Conservation (phyloP, 2,888 invertebrate genomes). For the Calameuta pallipes region DNA sequence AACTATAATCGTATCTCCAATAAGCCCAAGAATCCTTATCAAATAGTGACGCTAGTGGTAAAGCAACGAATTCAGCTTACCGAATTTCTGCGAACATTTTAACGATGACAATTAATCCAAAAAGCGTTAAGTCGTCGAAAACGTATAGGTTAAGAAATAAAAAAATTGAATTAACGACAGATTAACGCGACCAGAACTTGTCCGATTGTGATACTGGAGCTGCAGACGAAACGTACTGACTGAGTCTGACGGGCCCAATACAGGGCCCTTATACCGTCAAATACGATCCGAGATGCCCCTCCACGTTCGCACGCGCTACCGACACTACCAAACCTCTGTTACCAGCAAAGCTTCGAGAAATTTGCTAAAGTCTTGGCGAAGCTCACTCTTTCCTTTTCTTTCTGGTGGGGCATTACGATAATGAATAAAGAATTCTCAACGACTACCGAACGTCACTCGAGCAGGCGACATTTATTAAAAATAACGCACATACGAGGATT, state of each 20-base stretch:
- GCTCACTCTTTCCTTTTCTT: not conserved
- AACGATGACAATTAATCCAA: not conserved
- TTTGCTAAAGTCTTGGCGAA: not conserved
- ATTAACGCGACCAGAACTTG: not conserved
- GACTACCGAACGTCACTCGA: not conserved
- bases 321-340: not conserved
- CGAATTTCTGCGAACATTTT: not conserved
- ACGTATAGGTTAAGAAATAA: not conserved
- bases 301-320: slow-evolving; percentile 19
- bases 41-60: not conserved
- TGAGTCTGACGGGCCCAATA: slow-evolving; percentile 41
- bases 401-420: not conserved
- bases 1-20: not conserved
- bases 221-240: slow-evolving; percentile 48
- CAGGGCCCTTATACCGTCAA: slow-evolving; percentile 50
- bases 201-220: not conserved
- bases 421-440: not conserved
- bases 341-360: not conserved
- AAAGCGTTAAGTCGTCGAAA: not conserved
- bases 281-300: slow-evolving; percentile 40
- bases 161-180: not conserved
- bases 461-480: not conserved
- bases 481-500: not conserved
- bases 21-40: not conserved
- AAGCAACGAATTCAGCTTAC: not conserved